A percentile compares a stretch with the other conserved stretches of the same genome.
Evolutionary conservation across 2,797 vertebrate species (phyloP).

Genomic region (Rhinatrema bivittatum): DNA sequence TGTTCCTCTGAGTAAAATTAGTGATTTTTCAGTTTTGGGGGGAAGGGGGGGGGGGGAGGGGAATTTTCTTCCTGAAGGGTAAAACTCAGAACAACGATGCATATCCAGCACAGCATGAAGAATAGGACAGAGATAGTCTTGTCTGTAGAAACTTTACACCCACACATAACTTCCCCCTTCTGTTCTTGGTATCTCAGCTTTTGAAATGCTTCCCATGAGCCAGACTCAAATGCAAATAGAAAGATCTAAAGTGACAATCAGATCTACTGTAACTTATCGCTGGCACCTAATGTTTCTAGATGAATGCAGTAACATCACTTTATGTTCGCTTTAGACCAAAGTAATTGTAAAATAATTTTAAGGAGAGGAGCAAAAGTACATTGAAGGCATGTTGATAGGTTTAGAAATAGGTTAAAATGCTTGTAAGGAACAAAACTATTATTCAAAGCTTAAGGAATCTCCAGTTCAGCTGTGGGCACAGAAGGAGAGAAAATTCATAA

Average conservation of each 20-base stretch:
- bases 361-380: not conserved
- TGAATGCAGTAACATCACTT: constrained; percentile 17
- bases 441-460: no score
- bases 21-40: no score
- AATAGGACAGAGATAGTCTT: constrained; percentile 51
- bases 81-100: no score
- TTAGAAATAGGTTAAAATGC: not conserved
- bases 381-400: not conserved
- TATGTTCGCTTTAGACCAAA: constrained; percentile 20
- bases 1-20: no score
- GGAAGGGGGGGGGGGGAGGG: no score
- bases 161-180: constrained; percentile 45
- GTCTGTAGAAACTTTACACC: constrained; percentile 52
- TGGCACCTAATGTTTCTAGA: constrained; percentile 44
- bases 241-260: constrained; percentile 41
- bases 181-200: constrained; percentile 50
- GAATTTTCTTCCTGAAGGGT: no score
- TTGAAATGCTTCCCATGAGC: constrained; percentile 50
- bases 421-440: no score
- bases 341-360: constrained; percentile 22
- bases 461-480: no score
- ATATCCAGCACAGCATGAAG: constrained; percentile 55
- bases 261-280: constrained; percentile 26
- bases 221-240: constrained; percentile 30
- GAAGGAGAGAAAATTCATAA: no score